A percentile compares a stretch with the other conserved stretches of the same genome.
These are phyloP conservation scores for Nibea coibor DNA, from an alignment of 2,113 vertebrate species.

Conservation along the genomic window DNA sequence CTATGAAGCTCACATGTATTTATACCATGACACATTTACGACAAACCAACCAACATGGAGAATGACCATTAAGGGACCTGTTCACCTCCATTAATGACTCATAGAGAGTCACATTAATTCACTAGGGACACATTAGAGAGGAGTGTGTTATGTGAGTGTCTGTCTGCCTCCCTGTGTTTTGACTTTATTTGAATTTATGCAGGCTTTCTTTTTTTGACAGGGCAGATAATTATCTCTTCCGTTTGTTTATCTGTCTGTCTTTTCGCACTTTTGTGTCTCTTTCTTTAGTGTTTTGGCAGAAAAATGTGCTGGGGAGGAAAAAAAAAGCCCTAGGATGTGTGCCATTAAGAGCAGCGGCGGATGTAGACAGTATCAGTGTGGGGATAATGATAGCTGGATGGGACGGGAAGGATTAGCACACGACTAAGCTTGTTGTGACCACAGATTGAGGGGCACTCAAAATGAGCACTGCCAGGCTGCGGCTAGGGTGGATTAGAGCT, in stretches of 20 bases:
- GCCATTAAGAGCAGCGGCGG: conserved; percentile 47
- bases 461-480: conserved; percentile 66
- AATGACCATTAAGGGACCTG: conserved; percentile 64
- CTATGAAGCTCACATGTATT: conserved; percentile 26
- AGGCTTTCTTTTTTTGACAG: conserved; percentile 9
- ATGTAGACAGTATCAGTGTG: conserved; percentile 69
- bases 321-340: conserved; percentile 16
- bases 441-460: conserved; percentile 75
- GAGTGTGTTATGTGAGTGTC: conserved; percentile 24
- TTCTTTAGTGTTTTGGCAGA: conserved; percentile 34
- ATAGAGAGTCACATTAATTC: conserved; percentile 60
- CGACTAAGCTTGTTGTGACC: conserved; percentile 79
- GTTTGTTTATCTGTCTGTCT: conserved; percentile 23
- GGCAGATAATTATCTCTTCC: conserved; percentile 36
- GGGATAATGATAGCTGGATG: conserved; percentile 74
- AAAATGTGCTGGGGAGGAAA: conserved; percentile 18
- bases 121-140: conserved; percentile 55
- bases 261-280: conserved; percentile 22
- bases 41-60: conserved; percentile 57
- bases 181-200: conserved; percentile 32
- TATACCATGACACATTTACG: conserved; percentile 58
- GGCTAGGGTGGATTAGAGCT: conserved; percentile 66
- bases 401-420: conserved; percentile 71
- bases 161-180: conserved; percentile 40
- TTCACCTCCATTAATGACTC: conserved; percentile 73